Base-by-base conservation (phyloP, 2,113 vertebrate genomes). In the Etia nguti region DNA sequence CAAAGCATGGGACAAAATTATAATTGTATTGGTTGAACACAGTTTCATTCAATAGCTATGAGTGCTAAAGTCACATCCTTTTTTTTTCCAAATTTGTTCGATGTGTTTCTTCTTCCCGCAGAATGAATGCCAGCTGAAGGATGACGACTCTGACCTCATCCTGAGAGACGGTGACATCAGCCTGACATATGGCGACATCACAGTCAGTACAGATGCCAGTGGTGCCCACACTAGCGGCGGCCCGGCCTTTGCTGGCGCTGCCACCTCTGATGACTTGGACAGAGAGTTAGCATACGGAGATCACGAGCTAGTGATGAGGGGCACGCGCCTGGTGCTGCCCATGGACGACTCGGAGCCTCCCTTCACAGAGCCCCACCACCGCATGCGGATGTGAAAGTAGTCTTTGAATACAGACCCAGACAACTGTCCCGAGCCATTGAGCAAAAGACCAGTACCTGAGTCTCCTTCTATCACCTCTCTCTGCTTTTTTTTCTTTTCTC, bases 121-220 rank as follows among this genome's bases (percentile, higher is more conserved):
- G 98, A 99, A 99, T 13, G 98, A 99, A 89, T 96, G 97, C 46
- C 98, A 98, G 93, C 93, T 99, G 94, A 98, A 98, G 92, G 98
- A 99, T 1, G 98, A 99, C 4, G 98, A 99, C 93, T 99, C 98
- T 0, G 98, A 99, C 95, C 97, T 99, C 84, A 99, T 99, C 93
- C 93, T 99, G 95, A 97, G 98, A 0, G 98, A 99, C 0, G 97
- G 98, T 0, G 97, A 99, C 79, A 97, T 99, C 92, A 98, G 95
- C 83, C 95, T 99, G 94, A 97, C 97, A 0, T 99, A 98, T 1
- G 98, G 98, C 0, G 98, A 99, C 93, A 96, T 98, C 34, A 97
- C 98, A 0, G 96, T 98, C 87, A 98, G 95, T 83, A 97, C 98
- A 0, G 98, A 98, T 8, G 96, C 96, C 0, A 92, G 94, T 0